Evolutionary conservation across 2,797 vertebrate species (phyloP).

Genomic region (Aldrovandia affinis): DNA sequence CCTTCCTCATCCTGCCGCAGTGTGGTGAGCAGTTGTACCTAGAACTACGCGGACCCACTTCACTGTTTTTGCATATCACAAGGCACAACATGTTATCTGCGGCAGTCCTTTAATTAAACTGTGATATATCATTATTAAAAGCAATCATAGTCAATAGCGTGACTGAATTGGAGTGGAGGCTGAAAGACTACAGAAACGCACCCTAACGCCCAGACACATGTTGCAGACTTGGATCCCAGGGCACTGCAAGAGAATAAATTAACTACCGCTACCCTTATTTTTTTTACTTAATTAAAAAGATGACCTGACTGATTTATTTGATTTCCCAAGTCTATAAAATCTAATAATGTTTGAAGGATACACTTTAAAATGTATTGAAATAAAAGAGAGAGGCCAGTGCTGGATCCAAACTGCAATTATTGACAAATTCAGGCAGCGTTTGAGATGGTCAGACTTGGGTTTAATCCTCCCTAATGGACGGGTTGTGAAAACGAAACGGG

Average conservation of each 20-base stretch:
- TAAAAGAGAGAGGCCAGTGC: slow-evolving; percentile 64
- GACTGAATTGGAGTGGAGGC: not conserved
- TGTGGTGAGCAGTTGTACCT: not conserved
- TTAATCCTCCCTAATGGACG: too few relatives aligned
- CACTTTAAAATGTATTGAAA: slow-evolving; percentile 69
- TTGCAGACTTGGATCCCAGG: slow-evolving; percentile 67
- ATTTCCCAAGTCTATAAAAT: slow-evolving; percentile 72
- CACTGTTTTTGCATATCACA: not conserved
- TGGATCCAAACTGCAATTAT: slow-evolving; percentile 76
- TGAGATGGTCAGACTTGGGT: not conserved
- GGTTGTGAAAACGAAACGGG: too few relatives aligned
- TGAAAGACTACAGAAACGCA: not conserved
- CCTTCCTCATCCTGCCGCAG: not conserved
- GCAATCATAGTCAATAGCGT: not conserved
- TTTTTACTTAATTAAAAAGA: slow-evolving; percentile 83
- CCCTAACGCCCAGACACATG: slow-evolving; percentile 62
- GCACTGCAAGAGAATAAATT: slow-evolving; percentile 76
- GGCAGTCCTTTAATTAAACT: not conserved
- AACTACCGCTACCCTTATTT: slow-evolving; percentile 74
- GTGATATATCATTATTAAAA: not conserved
- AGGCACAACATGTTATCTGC: not conserved
- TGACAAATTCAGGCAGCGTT: slow-evolving; percentile 70
- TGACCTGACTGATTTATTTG: slow-evolving; percentile 79
- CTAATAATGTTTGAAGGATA: slow-evolving; percentile 64
- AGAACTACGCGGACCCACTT: not conserved